phyloP scores from a whole-genome alignment of 1,140 invertebrate species.

The Drosophila nebulosa region DNA sequence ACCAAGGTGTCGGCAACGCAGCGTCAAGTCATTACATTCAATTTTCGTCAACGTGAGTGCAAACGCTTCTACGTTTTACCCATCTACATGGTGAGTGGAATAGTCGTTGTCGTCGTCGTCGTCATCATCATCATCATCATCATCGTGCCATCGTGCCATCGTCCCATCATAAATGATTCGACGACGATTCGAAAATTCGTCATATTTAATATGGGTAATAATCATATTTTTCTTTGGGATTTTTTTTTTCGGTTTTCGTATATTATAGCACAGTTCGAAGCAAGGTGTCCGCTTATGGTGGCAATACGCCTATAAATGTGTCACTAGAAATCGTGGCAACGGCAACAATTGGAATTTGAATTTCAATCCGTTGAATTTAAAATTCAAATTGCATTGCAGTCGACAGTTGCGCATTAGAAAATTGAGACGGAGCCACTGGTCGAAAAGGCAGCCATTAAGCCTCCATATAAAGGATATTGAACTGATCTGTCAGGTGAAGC shows the following conservation, averaged over 20 bases:
- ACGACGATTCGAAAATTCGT: slow-evolving; percentile 15
- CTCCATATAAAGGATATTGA: slow-evolving; percentile 63
- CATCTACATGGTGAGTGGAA: slow-evolving; percentile 66
- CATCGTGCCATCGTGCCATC: background rate
- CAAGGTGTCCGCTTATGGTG: slow-evolving; percentile 66
- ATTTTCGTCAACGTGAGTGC: slow-evolving; percentile 63
- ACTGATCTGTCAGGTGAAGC: slow-evolving; percentile 56
- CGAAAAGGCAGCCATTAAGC: slow-evolving; percentile 44
- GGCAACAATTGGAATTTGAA: slow-evolving; percentile 10
- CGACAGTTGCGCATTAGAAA: slow-evolving; percentile 65
- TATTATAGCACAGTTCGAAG: slow-evolving; percentile 62
- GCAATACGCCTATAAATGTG: slow-evolving; percentile 70
- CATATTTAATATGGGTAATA: slow-evolving; percentile 41
- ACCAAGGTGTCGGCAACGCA: slow-evolving; percentile 69
- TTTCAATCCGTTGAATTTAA: slow-evolving; percentile 61
- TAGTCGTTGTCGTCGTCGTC: background rate
- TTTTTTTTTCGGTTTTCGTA: background rate
- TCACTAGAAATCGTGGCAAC: slow-evolving; percentile 38
- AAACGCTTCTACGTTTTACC: slow-evolving; percentile 66
- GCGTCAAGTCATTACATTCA: slow-evolving; percentile 63
- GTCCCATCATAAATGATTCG: slow-evolving; percentile 21
- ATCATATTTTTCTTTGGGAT: slow-evolving; percentile 14
- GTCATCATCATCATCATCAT: background rate
- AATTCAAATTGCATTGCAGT: slow-evolving; percentile 59
- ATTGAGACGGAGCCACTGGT: slow-evolving; percentile 46